Percentiles rank a stretch among this genome's conserved stretches.
These are phyloP conservation scores for Himalopsyche anomala DNA, from an alignment of 2,888 invertebrate species.

Conservation along the genomic window DNA sequence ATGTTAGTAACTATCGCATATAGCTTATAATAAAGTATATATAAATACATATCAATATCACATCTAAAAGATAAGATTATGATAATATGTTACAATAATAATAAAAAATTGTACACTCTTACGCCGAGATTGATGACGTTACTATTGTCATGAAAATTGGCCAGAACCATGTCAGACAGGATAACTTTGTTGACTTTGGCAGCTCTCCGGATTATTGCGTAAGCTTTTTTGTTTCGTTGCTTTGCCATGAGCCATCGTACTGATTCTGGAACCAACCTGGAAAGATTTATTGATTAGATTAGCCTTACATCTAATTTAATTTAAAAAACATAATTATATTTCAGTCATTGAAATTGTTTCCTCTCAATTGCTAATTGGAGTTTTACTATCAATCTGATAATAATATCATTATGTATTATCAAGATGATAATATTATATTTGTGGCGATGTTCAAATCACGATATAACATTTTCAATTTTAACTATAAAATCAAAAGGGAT, in stretches of 20 bases:
- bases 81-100: not conserved
- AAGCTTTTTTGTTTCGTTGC: slow-evolving; percentile 75
- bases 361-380: too few relatives aligned
- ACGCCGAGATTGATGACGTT: slow-evolving; percentile 49
- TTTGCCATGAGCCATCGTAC: slow-evolving; percentile 81
- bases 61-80: not conserved
- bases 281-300: slow-evolving; percentile 54
- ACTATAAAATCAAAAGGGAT: too few relatives aligned
- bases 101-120: not conserved
- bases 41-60: too few relatives aligned
- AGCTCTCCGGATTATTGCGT: slow-evolving; percentile 76
- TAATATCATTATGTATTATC: too few relatives aligned
- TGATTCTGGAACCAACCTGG: slow-evolving; percentile 80
- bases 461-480: too few relatives aligned
- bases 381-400: not conserved
- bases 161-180: slow-evolving; percentile 72
- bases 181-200: slow-evolving; percentile 77
- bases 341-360: too few relatives aligned
- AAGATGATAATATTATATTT: too few relatives aligned
- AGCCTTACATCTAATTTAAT: too few relatives aligned
- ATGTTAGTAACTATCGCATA: too few relatives aligned
- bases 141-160: slow-evolving; percentile 69
- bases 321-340: too few relatives aligned
- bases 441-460: slow-evolving; percentile 54
- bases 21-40: not conserved